Evolutionary conservation across 92 coral and sea anemone species (phyloP).

Genomic region (Epizoanthus scotinus): DNA sequence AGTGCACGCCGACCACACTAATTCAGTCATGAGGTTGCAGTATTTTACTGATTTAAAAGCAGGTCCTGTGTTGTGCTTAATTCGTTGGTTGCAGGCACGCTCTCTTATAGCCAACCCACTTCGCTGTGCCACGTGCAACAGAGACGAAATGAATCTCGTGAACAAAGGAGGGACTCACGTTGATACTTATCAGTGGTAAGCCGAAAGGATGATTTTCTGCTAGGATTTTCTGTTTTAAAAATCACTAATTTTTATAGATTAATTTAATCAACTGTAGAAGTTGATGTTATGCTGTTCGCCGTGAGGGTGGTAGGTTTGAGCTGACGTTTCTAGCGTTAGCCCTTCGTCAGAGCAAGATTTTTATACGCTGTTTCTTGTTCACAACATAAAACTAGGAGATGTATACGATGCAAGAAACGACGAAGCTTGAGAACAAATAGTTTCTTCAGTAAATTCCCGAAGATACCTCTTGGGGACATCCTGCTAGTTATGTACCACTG

Average conservation of each 20-base stretch:
- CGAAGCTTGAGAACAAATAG: too few species aligned
- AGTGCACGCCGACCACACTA: too few species aligned
- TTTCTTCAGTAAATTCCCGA: too few species aligned
- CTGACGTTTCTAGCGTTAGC: too few species aligned
- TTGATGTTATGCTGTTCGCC: too few species aligned
- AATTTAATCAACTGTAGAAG: too few species aligned
- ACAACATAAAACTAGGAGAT: not conserved
- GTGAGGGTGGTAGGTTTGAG: too few species aligned
- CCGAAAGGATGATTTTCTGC: not conserved
- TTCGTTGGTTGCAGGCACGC: conserved; percentile 39
- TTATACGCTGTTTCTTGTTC: not conserved
- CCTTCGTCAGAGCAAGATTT: too few species aligned
- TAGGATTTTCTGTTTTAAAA: not conserved
- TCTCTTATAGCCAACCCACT: conserved; percentile 37
- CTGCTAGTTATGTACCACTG: too few species aligned
- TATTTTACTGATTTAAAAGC: conserved; percentile 24
- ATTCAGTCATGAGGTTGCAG: conserved; percentile 30
- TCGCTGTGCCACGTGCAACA: conserved; percentile 32
- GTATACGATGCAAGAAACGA: too few species aligned
- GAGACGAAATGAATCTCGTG: conserved; percentile 31
- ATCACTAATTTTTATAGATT: too few species aligned
- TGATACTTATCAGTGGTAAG: conserved; percentile 41
- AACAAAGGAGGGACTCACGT: conserved; percentile 13
- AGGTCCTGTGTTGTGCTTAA: conserved; percentile 32
- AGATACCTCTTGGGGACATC: too few species aligned